A percentile compares a stretch with the other conserved stretches of the same genome.
Conservation (phyloP, 2,113 vertebrate genomes). For the Mus musculus region DNA sequence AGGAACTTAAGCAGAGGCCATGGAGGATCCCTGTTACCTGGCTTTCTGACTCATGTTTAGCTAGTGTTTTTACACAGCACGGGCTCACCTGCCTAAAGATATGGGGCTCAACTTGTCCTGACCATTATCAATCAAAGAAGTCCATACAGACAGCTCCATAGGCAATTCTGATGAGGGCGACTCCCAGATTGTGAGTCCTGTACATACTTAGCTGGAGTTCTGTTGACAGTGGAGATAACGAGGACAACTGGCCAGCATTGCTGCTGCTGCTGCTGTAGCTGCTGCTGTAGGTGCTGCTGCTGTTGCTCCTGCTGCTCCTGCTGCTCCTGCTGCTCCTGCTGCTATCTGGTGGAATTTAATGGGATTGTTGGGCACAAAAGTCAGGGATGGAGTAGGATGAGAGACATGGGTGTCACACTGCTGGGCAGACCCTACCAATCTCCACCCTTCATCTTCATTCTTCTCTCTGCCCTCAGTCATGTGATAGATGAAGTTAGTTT, state of each 20-base stretch:
- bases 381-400: neutral
- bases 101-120: neutral
- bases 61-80: no score
- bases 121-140: no score
- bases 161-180: no score
- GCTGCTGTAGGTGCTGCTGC: no score
- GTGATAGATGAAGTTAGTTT: neutral
- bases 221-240: no score
- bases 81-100: neutral
- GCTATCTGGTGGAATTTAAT: neutral
- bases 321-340: no score
- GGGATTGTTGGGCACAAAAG: neutral
- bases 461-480: neutral
- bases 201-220: neutral
- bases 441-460: neutral
- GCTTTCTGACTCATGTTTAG: neutral
- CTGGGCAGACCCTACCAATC: no score
- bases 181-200: neutral
- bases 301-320: no score
- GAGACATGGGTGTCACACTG: neutral
- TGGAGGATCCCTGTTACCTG: neutral
- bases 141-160: neutral
- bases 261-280: neutral
- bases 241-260: neutral
- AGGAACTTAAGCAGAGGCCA: neutral